Conservation (phyloP, 92 coral and sea anemone species). For the Metridium senile region DNA sequence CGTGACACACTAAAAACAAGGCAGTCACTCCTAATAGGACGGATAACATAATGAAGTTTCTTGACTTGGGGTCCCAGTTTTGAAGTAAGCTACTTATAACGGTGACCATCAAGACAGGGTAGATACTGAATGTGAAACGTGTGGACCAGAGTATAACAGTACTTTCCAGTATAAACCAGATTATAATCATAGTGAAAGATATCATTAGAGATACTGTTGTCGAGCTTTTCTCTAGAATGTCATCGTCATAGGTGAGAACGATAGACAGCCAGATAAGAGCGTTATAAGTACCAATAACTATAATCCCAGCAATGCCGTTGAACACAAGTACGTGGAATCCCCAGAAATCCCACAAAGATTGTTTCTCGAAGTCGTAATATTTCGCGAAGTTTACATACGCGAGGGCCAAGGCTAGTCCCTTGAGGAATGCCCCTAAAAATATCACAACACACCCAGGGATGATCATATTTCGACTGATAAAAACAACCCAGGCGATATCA, state of each 20-base stretch:
- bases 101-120: conserved; percentile 22
- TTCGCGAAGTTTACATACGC: conserved; percentile 21
- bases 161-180: conserved; percentile 37
- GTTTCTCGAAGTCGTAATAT: conserved; percentile 32
- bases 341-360: conserved; percentile 30
- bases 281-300: conserved; percentile 2
- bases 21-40: background rate
- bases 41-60: conserved; percentile 24
- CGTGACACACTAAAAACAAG: conserved; percentile 19
- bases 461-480: conserved; percentile 25
- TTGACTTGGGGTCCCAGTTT: conserved; percentile 36
- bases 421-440: conserved; percentile 39
- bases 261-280: conserved; percentile 23
- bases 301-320: conserved; percentile 21
- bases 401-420: conserved; percentile 37
- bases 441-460: conserved; percentile 33
- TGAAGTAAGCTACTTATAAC: conserved; percentile 12
- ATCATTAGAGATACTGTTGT: conserved; percentile 26
- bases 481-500: conserved; percentile 27
- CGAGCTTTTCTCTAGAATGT: conserved; percentile 20
- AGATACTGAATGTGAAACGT: conserved; percentile 41
- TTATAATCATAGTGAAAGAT: background rate
- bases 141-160: conserved; percentile 30
- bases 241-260: conserved; percentile 16
- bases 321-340: conserved; percentile 36